Base-by-base conservation (phyloP, 2,797 vertebrate species). In the Percopsis omiscomaycus region DNA sequence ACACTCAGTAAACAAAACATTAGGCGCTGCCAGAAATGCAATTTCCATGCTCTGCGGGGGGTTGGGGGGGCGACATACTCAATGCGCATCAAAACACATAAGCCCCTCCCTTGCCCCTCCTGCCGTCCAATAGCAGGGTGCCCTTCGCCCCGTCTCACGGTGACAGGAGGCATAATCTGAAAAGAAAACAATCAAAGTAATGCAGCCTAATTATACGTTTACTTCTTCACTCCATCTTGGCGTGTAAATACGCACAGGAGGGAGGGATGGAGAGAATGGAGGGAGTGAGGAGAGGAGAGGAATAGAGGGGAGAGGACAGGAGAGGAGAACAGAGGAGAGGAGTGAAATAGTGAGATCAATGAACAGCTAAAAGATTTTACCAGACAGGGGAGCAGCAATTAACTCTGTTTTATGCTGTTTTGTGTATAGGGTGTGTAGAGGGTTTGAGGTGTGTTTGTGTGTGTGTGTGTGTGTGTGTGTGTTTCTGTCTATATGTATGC, bases 1-100 rank as follows among this genome's bases (percentile, higher is more conserved):
- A 98, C 97, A 98, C 94, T 91, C 95, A 94, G 95, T 98, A 98
- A 98, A 98, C 96, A 98, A 98, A 92, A 95, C 88, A 98, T 98
- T 95, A 94, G 93, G 94, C 92, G 93, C 92, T 83, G 93, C 80
- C 93, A 94, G 94, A 96, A 96, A 96, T 92, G 96, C 96, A 98
- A 98, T 97, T 94, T 97, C 92, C 73, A 92, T 90, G 93, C 96
- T 81, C 95, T 92, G 94, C 93, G 0, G 95, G 96, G 89, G 85
- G 90, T 71, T 77, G 54, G 55, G 55, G n/a, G 32, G 13, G 28
- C 2, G 30, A 89, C 91, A 87, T 92, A 89, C 92, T 93, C 93
- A 90, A 73, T 76, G 73, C 29, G 75, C 56, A 53, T 66, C 64
- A 48, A 54, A 53, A 69, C 65, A 69, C 81, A 64, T 63, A 79